Evolutionary conservation across 2,113 vertebrate species (phyloP).

Genomic region (Cyanoderma ruficeps): DNA sequence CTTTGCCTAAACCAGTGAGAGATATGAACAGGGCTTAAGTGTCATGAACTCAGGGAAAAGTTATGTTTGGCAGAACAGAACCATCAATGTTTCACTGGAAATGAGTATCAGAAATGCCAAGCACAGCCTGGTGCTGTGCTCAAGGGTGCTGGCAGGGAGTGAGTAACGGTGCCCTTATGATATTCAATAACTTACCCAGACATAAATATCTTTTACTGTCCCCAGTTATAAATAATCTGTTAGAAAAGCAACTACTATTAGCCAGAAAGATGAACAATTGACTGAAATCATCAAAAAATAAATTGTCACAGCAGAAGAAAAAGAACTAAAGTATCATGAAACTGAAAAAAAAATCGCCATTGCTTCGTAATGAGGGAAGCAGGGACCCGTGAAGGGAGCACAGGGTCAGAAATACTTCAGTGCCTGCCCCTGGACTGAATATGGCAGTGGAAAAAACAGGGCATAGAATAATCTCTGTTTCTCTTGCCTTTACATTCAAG

Average conservation of each 20-base stretch:
- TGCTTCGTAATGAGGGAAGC: neutral
- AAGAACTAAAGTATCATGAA: neutral
- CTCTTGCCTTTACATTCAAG: neutral
- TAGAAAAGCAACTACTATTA: neutral
- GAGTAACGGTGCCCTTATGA: neutral
- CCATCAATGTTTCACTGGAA: neutral
- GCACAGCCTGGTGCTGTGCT: neutral
- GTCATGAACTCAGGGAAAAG: neutral
- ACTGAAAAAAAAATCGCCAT: neutral
- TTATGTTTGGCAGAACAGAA: neutral
- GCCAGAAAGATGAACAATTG: neutral
- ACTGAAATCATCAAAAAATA: neutral
- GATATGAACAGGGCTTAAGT: neutral
- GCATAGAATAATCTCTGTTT: neutral
- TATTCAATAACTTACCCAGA: neutral
- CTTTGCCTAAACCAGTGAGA: neutral
- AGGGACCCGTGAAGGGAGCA: neutral
- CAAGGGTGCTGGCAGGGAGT: neutral
- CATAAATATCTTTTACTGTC: neutral
- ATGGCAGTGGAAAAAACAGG: neutral
- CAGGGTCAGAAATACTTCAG: neutral
- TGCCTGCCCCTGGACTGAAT: fast-evolving
- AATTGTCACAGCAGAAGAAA: neutral
- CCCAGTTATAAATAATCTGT: neutral
- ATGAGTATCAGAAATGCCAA: neutral